Evolutionary conservation across 2,113 vertebrate species (phyloP).

Genomic region (Chaetorhynchus papuensis): DNA sequence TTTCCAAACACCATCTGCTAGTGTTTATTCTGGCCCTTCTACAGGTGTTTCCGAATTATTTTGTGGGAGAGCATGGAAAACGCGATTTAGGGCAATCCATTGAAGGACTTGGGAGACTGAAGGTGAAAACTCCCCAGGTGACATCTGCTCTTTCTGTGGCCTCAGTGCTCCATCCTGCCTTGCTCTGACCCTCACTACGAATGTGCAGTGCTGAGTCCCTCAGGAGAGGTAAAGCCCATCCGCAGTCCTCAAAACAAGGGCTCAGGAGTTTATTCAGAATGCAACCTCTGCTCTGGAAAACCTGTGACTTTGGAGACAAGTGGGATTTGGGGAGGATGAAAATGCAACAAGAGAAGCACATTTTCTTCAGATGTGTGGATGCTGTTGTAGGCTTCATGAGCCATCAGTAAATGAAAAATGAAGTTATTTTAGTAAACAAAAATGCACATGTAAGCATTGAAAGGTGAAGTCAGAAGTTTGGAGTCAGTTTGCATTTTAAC

Average conservation of each 20-base stretch:
- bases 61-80: neutral
- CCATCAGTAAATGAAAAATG: neutral
- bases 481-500: neutral
- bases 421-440: neutral
- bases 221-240: neutral
- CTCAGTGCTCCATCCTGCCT: neutral
- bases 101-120: neutral
- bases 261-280: neutral
- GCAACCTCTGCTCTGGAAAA: neutral
- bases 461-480: neutral
- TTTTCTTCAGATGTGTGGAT: neutral
- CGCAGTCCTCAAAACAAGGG: neutral
- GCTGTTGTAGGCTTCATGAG: neutral
- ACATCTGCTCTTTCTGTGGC: neutral
- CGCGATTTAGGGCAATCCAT: neutral
- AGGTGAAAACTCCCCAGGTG: neutral
- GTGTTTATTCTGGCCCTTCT: neutral
- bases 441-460: neutral
- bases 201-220: rapidly evolving
- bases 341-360: neutral
- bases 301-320: neutral
- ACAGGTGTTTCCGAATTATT: neutral
- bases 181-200: rapidly evolving
- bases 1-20: neutral
- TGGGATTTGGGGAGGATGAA: neutral